These are phyloP conservation scores for Platynereis dumerilii DNA, from an alignment of 2,888 invertebrate species.

Conservation along the genomic window DNA sequence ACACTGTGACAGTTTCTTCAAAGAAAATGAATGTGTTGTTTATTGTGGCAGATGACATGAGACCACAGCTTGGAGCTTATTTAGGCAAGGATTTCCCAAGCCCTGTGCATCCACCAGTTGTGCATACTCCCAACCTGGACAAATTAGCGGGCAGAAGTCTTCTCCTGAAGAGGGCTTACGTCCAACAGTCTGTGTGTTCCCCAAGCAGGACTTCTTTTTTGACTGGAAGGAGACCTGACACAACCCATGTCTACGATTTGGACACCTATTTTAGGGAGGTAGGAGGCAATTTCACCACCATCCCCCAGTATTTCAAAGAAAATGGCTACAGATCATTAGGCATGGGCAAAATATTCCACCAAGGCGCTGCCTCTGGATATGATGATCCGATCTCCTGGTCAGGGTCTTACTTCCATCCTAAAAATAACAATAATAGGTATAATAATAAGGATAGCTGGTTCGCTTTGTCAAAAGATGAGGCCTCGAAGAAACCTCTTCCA, in stretches of 20 bases:
- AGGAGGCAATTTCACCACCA: constrained; percentile 30
- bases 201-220: constrained; percentile 36
- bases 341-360: constrained; percentile 28
- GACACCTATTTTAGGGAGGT: constrained; percentile 32
- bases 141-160: constrained; percentile 38
- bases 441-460: constrained; percentile 15
- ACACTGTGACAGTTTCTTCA: no score
- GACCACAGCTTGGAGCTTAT: constrained; percentile 40
- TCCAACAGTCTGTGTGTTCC: constrained; percentile 38
- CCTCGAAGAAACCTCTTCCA: constrained; percentile 6
- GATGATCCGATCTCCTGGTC: constrained; percentile 31
- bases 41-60: constrained; percentile 38
- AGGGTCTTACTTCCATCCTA: constrained; percentile 25
- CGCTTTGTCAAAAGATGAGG: constrained; percentile 13
- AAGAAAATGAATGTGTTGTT: constrained; percentile 36
- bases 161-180: constrained; percentile 40
- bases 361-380: constrained; percentile 67
- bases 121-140: constrained; percentile 44
- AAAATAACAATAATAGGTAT: constrained; percentile 19
- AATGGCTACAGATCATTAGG: constrained; percentile 27
- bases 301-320: constrained; percentile 33
- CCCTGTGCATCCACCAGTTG: constrained; percentile 36
- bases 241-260: constrained; percentile 35
- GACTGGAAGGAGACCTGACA: constrained; percentile 36
- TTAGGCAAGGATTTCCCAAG: constrained; percentile 38